Percentiles rank a stretch among this genome's conserved stretches.
phyloP scores from a whole-genome alignment of 1,140 invertebrate species.

The Drosophila lacteicornis region DNA sequence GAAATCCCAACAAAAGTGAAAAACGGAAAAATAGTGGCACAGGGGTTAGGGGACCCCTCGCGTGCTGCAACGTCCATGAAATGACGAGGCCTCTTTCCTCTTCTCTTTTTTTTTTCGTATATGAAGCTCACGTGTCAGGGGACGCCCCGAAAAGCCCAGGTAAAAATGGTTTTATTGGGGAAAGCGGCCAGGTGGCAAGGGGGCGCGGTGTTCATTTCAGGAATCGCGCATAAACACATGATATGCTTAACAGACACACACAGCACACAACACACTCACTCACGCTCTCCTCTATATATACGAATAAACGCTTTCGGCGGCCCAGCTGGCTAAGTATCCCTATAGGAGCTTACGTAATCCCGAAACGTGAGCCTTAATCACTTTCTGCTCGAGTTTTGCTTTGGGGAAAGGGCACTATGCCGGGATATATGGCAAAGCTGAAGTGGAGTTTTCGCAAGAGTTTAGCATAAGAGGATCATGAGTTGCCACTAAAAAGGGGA shows the following conservation, averaged over 20 bases:
- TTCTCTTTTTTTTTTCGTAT: slow-evolving; percentile 18
- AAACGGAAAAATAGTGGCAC: slow-evolving; percentile 10
- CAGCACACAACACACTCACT: slow-evolving; percentile 17
- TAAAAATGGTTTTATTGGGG: slow-evolving; percentile 19
- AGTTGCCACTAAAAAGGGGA: slow-evolving; percentile 8
- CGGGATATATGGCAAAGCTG: slow-evolving; percentile 6
- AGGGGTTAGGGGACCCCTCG: slow-evolving; percentile 46
- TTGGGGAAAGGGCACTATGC: neutral
- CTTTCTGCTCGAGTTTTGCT: slow-evolving; percentile 33
- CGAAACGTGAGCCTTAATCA: slow-evolving; percentile 62
- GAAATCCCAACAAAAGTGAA: slow-evolving; percentile 62
- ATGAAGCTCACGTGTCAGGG: slow-evolving; percentile 75
- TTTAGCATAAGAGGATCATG: slow-evolving; percentile 41
- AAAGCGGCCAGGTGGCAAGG: neutral
- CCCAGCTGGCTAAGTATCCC: slow-evolving; percentile 72
- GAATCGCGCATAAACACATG: slow-evolving; percentile 77
- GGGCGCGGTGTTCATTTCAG: slow-evolving; percentile 59
- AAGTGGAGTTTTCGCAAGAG: slow-evolving; percentile 43
- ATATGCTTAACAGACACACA: slow-evolving; percentile 60
- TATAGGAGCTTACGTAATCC: slow-evolving; percentile 79
- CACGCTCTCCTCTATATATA: neutral
- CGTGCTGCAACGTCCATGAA: slow-evolving; percentile 77
- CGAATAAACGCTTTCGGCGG: slow-evolving; percentile 5
- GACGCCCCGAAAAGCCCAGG: slow-evolving; percentile 33
- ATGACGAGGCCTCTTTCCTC: slow-evolving; percentile 59